Conservation (phyloP, 2,888 invertebrate genomes). For the Himalopsyche anomala region DNA sequence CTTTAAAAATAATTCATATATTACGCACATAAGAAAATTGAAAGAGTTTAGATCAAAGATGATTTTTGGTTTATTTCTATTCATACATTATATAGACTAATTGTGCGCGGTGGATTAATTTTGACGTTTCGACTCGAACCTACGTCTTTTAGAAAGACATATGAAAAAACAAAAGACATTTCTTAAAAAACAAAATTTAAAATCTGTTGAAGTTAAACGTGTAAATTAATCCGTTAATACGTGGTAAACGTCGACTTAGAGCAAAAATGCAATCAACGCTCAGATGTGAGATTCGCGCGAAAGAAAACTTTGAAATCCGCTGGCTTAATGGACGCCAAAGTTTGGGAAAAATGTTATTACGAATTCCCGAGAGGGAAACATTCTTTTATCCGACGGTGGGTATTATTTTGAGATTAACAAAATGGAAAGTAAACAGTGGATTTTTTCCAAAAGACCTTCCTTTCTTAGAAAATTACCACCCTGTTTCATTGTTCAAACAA, state of each 20-base stretch:
- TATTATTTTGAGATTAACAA: slow-evolving; percentile 13
- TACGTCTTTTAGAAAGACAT: too few relatives aligned
- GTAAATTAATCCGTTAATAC: background rate
- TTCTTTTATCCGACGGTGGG: slow-evolving; percentile 9
- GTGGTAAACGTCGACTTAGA: background rate
- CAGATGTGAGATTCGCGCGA: background rate
- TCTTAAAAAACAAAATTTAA: too few relatives aligned
- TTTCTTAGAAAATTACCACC: background rate
- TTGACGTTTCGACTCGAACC: too few relatives aligned
- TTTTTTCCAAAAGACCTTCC: background rate
- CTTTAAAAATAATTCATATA: too few relatives aligned
- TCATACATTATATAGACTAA: too few relatives aligned
- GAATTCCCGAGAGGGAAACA: background rate
- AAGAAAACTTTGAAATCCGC: slow-evolving; percentile 15
- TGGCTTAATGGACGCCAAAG: slow-evolving; percentile 22
- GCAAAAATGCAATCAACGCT: slow-evolving; percentile 27
- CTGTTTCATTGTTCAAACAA: background rate
- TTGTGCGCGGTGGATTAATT: too few relatives aligned
- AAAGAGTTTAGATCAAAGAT: too few relatives aligned
- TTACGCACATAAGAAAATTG: too few relatives aligned
- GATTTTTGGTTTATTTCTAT: too few relatives aligned
- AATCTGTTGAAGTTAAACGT: background rate
- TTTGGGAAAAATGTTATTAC: slow-evolving; percentile 3
- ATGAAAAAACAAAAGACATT: too few relatives aligned
- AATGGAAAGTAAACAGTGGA: slow-evolving; percentile 17